Evolutionary conservation across 2,113 vertebrate species (phyloP).

Genomic region (Channa maculata): DNA sequence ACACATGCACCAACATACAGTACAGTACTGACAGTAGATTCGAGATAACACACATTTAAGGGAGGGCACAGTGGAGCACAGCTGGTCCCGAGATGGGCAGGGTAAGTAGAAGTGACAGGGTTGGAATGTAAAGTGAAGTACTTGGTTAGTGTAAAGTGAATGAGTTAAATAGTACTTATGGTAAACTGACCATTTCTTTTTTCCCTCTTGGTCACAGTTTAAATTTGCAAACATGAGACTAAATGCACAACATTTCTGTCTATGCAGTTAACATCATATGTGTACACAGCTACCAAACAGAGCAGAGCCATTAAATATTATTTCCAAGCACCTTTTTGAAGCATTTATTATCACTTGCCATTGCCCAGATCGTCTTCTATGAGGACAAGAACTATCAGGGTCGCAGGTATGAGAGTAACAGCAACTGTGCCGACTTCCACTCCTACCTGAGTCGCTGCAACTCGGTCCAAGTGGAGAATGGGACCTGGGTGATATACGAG

Average conservation of each 20-base stretch:
- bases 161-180: no score
- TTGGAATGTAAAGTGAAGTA: no score
- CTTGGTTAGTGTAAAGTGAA: no score
- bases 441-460: slow-evolving; percentile 44
- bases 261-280: no score
- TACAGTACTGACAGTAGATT: not conserved
- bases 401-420: slow-evolving; percentile 42
- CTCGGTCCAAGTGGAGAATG: slow-evolving; percentile 29
- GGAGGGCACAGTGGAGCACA: slow-evolving; percentile 7
- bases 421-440: slow-evolving; percentile 43
- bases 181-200: no score
- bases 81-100: slow-evolving; percentile 36
- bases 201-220: no score
- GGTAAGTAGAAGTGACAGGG: slow-evolving; percentile 8
- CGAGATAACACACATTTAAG: not conserved
- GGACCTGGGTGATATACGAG: slow-evolving; percentile 46
- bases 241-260: no score
- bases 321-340: not conserved
- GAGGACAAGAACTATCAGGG: slow-evolving; percentile 42
- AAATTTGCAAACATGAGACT: no score
- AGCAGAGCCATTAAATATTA: no score
- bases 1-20: not conserved
- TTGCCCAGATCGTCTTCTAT: slow-evolving; percentile 29
- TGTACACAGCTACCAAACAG: no score
- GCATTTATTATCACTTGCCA: not conserved